Base-by-base conservation (phyloP, 2,797 vertebrate species). In the Gymnopithys bicolor region DNA sequence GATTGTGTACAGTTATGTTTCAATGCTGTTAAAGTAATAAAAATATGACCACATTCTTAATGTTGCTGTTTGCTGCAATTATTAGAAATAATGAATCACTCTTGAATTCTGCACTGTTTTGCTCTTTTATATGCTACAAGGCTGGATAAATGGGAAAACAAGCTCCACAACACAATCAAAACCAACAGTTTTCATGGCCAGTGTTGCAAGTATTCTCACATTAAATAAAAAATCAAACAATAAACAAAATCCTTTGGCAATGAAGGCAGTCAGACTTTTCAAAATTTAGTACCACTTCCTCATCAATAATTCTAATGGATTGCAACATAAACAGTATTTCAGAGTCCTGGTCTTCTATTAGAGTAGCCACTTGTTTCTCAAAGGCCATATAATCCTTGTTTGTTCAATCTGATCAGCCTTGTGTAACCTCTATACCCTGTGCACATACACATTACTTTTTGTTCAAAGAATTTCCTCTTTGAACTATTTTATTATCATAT, bases 251-350 rank as follows among this genome's bases (percentile, higher is more conserved):
- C 7, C 14, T 63, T 33, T 76, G 25, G 28, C 64, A 67, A 10
- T 46, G 24, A 66, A 76, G 24, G 49, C 91, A 78, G 33, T 28
- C 17, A 71, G 27, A 22, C 7, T 66, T 88, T 67, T 56, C 33
- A 67, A 87, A 90, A 27, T 3, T 52, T 23, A 62, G 19, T 49
- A 62, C 4, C 28, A 75, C n/a, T 48, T 86, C 32, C 32, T 86
- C 14, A 14, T 46, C 0, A 0, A 62, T 37, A 7, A 79, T 41
- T 64, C 78, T 45, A 84, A 60, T 33, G 27, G 10, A 60, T 0
- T 77, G 24, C 30, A 68, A 87, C 46, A 46, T 11, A 64, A 85
- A 68, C 1, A 78, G 45, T 41, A 67, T 69, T 90, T 59, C 23
- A 62, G 35, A 66, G 11, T 69, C 56, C 45, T 68, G 17, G 11